Conservation (phyloP, 2,113 vertebrate genomes). For the Lepisosteus osseus region DNA sequence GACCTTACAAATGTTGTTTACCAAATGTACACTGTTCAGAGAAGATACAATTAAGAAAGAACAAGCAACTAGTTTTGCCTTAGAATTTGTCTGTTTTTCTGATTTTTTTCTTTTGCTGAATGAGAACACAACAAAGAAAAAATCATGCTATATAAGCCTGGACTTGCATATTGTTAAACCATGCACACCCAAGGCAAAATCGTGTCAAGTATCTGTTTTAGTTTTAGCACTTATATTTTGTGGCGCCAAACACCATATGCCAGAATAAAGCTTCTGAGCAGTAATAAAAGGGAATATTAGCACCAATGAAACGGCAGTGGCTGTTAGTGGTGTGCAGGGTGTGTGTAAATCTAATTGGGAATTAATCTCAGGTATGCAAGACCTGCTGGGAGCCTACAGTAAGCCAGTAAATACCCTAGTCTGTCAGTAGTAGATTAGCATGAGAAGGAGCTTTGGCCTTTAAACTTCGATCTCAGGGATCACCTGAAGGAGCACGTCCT, state of each 20-base stretch:
- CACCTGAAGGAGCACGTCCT: slow-evolving; percentile 47
- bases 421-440: slow-evolving; percentile 55
- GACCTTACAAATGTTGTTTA: no score
- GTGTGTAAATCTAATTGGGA: slow-evolving; percentile 69
- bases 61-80: no score
- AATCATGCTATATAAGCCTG: slow-evolving; percentile 75
- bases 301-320: slow-evolving; percentile 69
- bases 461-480: slow-evolving; percentile 39
- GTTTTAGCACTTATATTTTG: slow-evolving; percentile 76
- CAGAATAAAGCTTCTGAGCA: slow-evolving; percentile 65
- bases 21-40: no score
- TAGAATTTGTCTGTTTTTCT: no score
- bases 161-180: slow-evolving; percentile 69
- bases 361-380: slow-evolving; percentile 71
- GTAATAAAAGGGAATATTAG: slow-evolving; percentile 63
- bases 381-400: slow-evolving; percentile 70
- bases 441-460: slow-evolving; percentile 51
- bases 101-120: slow-evolving; percentile 27
- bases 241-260: slow-evolving; percentile 72
- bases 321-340: slow-evolving; percentile 65
- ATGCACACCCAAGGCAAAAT: slow-evolving; percentile 72
- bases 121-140: slow-evolving; percentile 67
- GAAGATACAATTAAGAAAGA: no score
- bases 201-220: slow-evolving; percentile 73
- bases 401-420: slow-evolving; percentile 39